Evolutionary conservation across 2,888 invertebrate species (phyloP).

Genomic region (Agonopterix subpropinquella): DNA sequence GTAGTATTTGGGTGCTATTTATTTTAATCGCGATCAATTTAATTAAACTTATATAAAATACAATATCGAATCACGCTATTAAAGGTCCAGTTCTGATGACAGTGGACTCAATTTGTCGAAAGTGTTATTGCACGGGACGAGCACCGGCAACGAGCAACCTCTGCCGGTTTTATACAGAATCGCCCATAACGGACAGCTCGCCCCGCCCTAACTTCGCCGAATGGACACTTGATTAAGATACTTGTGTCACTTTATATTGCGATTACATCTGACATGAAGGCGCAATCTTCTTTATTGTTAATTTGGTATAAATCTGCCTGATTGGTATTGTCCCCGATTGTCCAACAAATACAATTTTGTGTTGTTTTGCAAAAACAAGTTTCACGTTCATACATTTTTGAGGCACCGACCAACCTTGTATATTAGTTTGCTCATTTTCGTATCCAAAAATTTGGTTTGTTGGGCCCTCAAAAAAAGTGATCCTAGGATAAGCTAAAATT

Average conservation of each 20-base stretch:
- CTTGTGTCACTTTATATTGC: conserved; percentile 68
- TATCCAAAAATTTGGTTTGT: no score
- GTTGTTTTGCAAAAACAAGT: no score
- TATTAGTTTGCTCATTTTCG: no score
- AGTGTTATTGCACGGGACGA: conserved; percentile 60
- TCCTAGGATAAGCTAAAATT: no score
- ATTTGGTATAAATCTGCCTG: conserved; percentile 43
- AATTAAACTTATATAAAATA: conserved; percentile 13
- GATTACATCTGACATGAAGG: conserved; percentile 63
- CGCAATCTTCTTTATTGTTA: conserved; percentile 59
- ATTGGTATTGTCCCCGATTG: conserved; percentile 15
- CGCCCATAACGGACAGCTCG: conserved; percentile 59
- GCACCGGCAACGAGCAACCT: conserved; percentile 18
- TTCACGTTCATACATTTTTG: no score
- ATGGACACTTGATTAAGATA: conserved; percentile 72
- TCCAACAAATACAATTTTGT: no score
- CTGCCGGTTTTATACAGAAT: conserved; percentile 55
- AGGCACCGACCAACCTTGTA: no score
- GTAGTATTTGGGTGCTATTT: not conserved
- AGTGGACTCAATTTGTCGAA: conserved; percentile 67
- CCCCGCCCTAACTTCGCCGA: conserved; percentile 53
- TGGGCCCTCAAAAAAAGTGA: no score
- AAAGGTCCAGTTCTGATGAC: conserved; percentile 47
- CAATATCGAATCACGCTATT: conserved; percentile 37
- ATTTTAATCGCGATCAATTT: conserved; percentile 8